Evolutionary conservation across 1,140 invertebrate genomes (phyloP), one percentile per base, ranked within the genome.

Genomic region (Euura lappo): DNA sequence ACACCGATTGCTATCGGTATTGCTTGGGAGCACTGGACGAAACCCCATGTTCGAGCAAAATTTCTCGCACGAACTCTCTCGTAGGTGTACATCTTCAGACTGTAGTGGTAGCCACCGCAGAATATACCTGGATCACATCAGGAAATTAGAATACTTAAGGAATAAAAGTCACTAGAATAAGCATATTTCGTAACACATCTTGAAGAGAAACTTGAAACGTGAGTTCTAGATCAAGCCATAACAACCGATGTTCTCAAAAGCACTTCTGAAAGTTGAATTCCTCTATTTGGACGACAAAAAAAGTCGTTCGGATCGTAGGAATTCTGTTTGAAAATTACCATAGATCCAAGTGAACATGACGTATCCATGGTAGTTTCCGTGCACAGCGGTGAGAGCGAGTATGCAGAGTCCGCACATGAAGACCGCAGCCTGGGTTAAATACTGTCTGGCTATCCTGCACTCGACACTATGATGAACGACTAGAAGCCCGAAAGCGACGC

Each of bases 21-120:
- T 1, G 94, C 93, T 82, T 96, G 95, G 3, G 94, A 94, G 79
- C 93, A 96, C 83, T 96, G 95, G n/a, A 97, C 93, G 83, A 95
- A 97, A 68, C 94, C 94, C 95, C 95, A 97, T 0, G 95, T 95
- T 71, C 94, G 89, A 0, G 95, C 93, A 84, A 97, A 97, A 84
- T 97, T 94, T 73, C 94, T 89, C 0, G 94, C 94, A 60, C 94
- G 87, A 6, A 96, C 94, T 76, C 94, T 89, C 84, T 97, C 95
- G 80, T 96, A 95, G 0, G 94, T 95, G 86, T 96, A 96, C 92
- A 96, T 95, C 84, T 96, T 96, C 44, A 97, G 88, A 10, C 94
- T 94, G 81, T 96, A 96, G 81, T 95, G 93, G 86, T 96, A 96
- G 6, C 94, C 95, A 43, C 93, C 93, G 81, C 92, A 94, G 84